A percentile compares a stretch with the other conserved stretches of the same genome.
phyloP scores from a whole-genome alignment of 2,888 invertebrate genomes.

The Drosophila cognata region DNA sequence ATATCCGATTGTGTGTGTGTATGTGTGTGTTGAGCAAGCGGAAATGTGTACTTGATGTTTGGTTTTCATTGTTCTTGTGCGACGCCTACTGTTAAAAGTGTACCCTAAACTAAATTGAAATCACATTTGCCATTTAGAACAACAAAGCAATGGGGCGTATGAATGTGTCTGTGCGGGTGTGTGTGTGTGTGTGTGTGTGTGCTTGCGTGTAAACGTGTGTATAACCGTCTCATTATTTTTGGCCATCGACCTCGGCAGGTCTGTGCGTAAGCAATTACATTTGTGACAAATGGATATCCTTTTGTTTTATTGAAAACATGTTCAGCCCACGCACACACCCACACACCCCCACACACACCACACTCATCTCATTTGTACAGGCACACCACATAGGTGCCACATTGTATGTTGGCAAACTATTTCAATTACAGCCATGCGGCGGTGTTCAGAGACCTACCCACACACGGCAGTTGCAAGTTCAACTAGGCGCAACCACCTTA shows the following conservation, averaged over 20 bases:
- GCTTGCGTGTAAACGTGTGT: conserved; percentile 7
- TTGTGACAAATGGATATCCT: conserved; percentile 77
- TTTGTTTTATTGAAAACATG: conserved; percentile 74
- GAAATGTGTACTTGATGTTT: conserved; percentile 33
- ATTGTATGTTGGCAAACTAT: conserved; percentile 65
- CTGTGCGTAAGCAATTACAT: conserved; percentile 62
- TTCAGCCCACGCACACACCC: conserved; percentile 28
- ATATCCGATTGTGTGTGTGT: not conserved
- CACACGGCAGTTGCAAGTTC: conserved; percentile 28
- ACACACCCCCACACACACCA: conserved; percentile 10
- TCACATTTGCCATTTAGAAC: conserved; percentile 48
- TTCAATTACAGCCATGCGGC: conserved; percentile 70
- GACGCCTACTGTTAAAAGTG: conserved; percentile 29
- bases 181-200: conserved; percentile 10
- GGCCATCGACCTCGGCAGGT: conserved; percentile 25
- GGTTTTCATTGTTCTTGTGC: conserved; percentile 44
- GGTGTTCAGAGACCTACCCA: conserved; percentile 5
- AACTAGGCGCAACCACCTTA: conserved; percentile 27
- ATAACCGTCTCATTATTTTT: conserved; percentile 55
- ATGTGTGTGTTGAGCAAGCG: conserved; percentile 21
- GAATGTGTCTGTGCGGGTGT: conserved; percentile 2
- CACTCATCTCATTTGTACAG: not conserved
- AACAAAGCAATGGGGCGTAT: conserved; percentile 55
- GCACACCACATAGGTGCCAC: conserved; percentile 35
- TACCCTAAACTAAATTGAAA: conserved; percentile 42